phyloP scores from a whole-genome alignment of 2,888 invertebrate species.

The Agonum fuliginosum region DNA sequence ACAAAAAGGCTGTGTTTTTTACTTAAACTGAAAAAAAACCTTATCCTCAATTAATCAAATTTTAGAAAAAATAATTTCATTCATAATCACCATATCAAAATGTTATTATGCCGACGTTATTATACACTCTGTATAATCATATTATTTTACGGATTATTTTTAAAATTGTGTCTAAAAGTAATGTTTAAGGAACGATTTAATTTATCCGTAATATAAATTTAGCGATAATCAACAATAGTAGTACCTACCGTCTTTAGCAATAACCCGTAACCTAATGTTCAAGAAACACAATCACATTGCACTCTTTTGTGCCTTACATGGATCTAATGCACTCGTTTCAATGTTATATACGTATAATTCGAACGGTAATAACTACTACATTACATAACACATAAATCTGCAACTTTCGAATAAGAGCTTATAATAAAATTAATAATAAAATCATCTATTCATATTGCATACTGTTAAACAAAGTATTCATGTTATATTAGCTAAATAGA shows the following conservation, averaged over 20 bases:
- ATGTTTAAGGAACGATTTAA: conserved; percentile 23
- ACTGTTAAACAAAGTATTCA: background rate
- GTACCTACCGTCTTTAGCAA: conserved; percentile 53
- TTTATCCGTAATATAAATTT: background rate
- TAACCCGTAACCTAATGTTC: conserved; percentile 60
- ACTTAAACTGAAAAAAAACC: too few relatives aligned
- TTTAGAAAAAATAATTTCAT: too few relatives aligned
- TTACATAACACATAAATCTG: background rate
- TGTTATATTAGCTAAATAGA: background rate
- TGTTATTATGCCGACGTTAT: too few relatives aligned
- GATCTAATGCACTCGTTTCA: conserved; percentile 29
- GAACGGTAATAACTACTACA: conserved; percentile 8
- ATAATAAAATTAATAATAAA: background rate
- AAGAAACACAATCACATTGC: conserved; percentile 62
- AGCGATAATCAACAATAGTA: conserved; percentile 4
- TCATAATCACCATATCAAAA: too few relatives aligned
- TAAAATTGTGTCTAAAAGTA: too few relatives aligned
- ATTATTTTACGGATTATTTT: too few relatives aligned
- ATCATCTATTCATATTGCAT: background rate
- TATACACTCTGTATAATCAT: too few relatives aligned
- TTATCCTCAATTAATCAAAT: too few relatives aligned
- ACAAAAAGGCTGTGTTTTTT: too few relatives aligned
- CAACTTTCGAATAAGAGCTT: conserved; percentile 25
- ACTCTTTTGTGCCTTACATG: conserved; percentile 64
- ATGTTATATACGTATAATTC: conserved; percentile 29